A percentile compares a stretch with the other conserved stretches of the same genome.
phyloP scores from a whole-genome alignment of 2,113 vertebrate genomes.

The Rhipidura dahli region DNA sequence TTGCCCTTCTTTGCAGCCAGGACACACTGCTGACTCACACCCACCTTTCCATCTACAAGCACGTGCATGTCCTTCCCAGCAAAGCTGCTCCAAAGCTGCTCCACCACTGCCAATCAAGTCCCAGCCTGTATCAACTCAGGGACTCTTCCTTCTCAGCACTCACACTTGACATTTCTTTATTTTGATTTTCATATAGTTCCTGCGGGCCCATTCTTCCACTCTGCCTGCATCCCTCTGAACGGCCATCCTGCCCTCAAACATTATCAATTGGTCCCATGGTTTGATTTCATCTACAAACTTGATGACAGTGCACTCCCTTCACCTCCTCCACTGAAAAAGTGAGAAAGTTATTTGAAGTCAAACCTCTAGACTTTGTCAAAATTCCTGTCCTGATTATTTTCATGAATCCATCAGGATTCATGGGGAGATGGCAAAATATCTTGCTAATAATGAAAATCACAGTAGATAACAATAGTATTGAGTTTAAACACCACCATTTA shows the following conservation, averaged over 20 bases:
- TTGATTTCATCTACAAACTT: neutral
- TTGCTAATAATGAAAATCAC: neutral
- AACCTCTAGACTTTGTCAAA: neutral
- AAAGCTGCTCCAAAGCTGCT: neutral
- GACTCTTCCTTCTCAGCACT: neutral
- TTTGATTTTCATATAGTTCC: neutral
- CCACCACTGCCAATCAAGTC: neutral
- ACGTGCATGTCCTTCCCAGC: neutral
- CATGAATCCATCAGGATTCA: neutral
- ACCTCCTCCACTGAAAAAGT: neutral
- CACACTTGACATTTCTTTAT: neutral
- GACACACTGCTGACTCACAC: neutral
- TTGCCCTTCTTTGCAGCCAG: neutral
- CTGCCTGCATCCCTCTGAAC: neutral
- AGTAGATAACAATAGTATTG: neutral
- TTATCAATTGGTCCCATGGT: neutral
- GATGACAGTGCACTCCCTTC: neutral
- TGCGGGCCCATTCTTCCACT: neutral
- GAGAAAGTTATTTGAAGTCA: neutral
- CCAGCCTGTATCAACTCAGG: neutral
- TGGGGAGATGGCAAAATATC: neutral
- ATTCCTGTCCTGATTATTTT: neutral
- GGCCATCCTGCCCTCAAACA: neutral
- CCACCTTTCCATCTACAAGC: neutral
- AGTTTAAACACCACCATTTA: neutral